Evolutionary conservation across 2,888 invertebrate genomes (phyloP).

Genomic region (Leptura quadrifasciata): DNA sequence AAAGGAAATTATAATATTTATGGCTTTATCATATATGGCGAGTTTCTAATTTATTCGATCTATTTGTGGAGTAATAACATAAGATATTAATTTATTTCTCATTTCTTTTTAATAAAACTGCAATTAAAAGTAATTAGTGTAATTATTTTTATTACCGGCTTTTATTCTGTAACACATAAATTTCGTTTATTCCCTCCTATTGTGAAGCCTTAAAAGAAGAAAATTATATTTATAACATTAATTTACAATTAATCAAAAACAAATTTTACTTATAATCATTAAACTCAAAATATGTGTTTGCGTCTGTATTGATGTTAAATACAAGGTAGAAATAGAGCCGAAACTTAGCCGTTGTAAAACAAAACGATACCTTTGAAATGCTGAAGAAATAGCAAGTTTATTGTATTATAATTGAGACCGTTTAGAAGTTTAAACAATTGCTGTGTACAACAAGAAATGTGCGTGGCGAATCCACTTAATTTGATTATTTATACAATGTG

Average conservation of each 20-base stretch:
- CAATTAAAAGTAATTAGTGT: conserved; percentile 10
- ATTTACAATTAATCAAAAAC: no score
- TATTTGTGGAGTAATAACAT: background rate
- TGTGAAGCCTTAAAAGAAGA: background rate
- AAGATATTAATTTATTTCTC: conserved; percentile 17
- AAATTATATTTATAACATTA: background rate
- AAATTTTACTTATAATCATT: no score
- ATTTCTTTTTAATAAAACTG: conserved; percentile 22
- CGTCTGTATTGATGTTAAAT: no score
- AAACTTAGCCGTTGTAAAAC: no score
- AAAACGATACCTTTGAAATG: no score
- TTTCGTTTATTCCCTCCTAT: background rate
- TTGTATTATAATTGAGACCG: background rate
- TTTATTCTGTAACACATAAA: background rate
- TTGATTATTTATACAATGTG: conserved; percentile 10
- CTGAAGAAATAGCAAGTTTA: background rate
- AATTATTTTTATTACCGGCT: background rate
- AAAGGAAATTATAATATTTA: conserved; percentile 34
- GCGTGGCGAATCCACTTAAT: background rate
- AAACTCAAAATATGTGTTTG: no score
- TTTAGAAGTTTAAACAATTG: background rate
- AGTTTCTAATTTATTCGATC: background rate
- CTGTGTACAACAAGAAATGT: background rate
- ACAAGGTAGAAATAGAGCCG: no score
- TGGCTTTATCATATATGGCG: conserved; percentile 14